Percentiles rank a stretch among this genome's conserved stretches.
Conservation (phyloP, 2,888 invertebrate species). For the Nomada fabriciana region DNA sequence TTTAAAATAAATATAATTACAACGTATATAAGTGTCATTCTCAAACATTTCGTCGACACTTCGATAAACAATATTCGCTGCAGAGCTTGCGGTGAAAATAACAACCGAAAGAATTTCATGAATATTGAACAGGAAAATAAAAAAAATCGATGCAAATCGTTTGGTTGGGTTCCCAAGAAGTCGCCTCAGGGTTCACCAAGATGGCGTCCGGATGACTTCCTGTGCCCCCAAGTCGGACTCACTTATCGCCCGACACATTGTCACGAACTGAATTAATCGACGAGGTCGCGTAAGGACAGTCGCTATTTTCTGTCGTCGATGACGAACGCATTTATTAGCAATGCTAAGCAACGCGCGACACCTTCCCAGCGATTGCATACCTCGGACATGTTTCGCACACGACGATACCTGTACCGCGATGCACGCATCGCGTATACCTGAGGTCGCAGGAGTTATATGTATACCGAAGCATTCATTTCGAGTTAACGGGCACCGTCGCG, state of each 20-base stretch:
- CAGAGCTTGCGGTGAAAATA: too few species aligned
- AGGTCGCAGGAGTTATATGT: too few species aligned
- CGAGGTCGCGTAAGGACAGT: slow-evolving; percentile 28
- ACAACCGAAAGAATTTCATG: background rate
- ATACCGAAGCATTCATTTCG: background rate
- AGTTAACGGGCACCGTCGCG: background rate
- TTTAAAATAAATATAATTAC: too few species aligned
- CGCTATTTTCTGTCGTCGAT: slow-evolving; percentile 40
- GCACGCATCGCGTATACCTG: background rate
- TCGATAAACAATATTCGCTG: too few species aligned
- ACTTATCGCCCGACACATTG: slow-evolving; percentile 12
- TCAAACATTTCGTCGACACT: too few species aligned
- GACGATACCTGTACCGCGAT: too few species aligned
- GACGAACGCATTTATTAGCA: slow-evolving; percentile 58
- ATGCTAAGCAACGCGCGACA: slow-evolving; percentile 32
- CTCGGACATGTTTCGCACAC: background rate
- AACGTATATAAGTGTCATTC: too few species aligned
- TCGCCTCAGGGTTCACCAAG: background rate
- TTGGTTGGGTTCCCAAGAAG: too few species aligned
- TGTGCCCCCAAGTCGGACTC: background rate
- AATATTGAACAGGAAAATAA: background rate
- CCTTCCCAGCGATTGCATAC: slow-evolving; percentile 16
- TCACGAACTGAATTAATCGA: slow-evolving; percentile 31
- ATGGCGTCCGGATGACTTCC: background rate
- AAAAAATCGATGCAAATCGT: background rate